Base-by-base conservation (phyloP, 2,797 vertebrate species). In the Phylloscopus collybita region DNA sequence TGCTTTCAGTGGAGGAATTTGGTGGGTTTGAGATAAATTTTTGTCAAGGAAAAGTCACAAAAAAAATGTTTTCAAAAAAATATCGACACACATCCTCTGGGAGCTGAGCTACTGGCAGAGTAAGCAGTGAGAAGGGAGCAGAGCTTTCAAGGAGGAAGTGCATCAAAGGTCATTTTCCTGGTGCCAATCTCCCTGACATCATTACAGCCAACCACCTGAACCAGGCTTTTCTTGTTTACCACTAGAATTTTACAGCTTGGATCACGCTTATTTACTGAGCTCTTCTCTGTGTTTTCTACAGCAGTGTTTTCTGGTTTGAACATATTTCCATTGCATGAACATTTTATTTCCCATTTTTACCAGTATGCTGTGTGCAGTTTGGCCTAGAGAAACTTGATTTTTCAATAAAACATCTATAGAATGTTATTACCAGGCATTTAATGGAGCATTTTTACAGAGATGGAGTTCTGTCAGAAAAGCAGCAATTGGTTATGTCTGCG, bases 291-390 rank as follows among this genome's bases (percentile, higher is more conserved):
- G n/a, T 80, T 76, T 73, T 72, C 26, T 54, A 59, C 29, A 78
- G 10, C 34, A 54, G 6, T 74, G 21, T 87, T 82, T 92, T 62
- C 79, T 19, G 53, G 17, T 83, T 89, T 27, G 27, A 62, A 65
- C 42, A 51, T 29, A 32, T 83, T 96, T 95, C 67, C 66, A 64
- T 72, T 69, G 67, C 73, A 82, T 69, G 94, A 88, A 21, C 71
- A 45, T 66, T 97, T 95, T 90, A 87, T 96, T 88, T 93, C 59
- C 45, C 79, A 61, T 95, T 95, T 94, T 73, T 92, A 71, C 57
- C 70, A 49, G 66, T n/a, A 44, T 1, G 3, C 42, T 85, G n/a
- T 83, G 75, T 79, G 88, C 56, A 85, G 74, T 92, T 92, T 80
- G 79, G 50, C 69, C 93, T 79, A 54, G 25, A 91, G 84, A 92